phyloP scores from a whole-genome alignment of 2,797 vertebrate species.

The Sciaenops ocellatus region DNA sequence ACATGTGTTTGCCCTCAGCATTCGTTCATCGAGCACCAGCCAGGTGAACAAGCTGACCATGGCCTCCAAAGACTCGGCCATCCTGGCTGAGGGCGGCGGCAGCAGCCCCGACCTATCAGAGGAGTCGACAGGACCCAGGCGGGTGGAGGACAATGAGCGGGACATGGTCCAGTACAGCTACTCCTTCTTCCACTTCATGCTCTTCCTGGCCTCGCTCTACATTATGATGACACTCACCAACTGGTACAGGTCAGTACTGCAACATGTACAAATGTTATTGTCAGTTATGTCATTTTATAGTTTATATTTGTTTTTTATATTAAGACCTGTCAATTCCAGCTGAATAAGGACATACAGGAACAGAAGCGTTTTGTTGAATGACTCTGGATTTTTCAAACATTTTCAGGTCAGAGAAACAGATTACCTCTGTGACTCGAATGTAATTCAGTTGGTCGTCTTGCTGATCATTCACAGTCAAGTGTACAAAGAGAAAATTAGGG shows the following conservation, averaged over 20 bases:
- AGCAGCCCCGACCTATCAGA: constrained; percentile 66
- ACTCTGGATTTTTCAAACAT: no score
- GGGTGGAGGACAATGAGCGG: constrained; percentile 90
- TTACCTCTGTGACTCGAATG: no score
- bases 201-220: constrained; percentile 93
- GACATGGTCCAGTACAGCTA: constrained; percentile 94
- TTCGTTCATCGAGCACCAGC: constrained; percentile 93
- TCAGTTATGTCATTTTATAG: no score
- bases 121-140: constrained; percentile 73
- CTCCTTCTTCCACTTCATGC: constrained; percentile 92
- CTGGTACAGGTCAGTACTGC: constrained; percentile 93
- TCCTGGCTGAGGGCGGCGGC: constrained; percentile 81
- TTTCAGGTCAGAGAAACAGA: no score
- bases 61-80: constrained; percentile 87
- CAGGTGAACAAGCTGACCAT: constrained; percentile 95
- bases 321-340: no score
- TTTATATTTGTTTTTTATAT: no score
- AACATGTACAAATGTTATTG: no score
- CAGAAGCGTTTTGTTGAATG: no score
- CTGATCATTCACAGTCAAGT: no score
- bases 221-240: constrained; percentile 98
- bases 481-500: no score
- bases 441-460: no score
- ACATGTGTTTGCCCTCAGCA: constrained; percentile 77
- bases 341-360: no score